Conservation (phyloP, 2,113 vertebrate genomes). For the Cricetomys ansorgei region DNA sequence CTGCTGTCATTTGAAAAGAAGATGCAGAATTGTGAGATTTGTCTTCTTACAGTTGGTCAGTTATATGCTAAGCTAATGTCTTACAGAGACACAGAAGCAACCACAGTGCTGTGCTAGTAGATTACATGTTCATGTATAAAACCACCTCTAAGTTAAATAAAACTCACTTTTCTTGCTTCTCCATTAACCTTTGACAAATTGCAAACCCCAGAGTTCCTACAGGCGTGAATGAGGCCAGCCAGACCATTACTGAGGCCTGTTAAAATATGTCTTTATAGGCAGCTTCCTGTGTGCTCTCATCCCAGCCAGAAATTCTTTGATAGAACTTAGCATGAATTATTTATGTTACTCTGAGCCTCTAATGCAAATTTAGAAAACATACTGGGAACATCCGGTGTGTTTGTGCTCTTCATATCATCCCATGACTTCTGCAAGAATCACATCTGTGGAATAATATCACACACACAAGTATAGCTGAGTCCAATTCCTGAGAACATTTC, state of each 20-base stretch:
- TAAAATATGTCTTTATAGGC: conserved; percentile 26
- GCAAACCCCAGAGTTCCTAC: conserved; percentile 18
- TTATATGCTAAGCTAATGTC: not conserved
- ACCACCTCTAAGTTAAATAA: conserved; percentile 25
- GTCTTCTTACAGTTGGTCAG: not conserved
- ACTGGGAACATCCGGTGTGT: conserved; percentile 59
- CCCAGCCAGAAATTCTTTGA: conserved; percentile 68
- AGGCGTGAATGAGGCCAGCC: conserved; percentile 26
- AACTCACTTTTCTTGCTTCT: conserved; percentile 47
- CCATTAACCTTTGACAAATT: conserved; percentile 54
- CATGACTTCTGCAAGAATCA: conserved; percentile 27
- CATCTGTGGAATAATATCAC: not conserved
- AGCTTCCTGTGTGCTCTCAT: conserved; percentile 56
- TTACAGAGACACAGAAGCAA: not conserved
- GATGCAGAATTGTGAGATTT: not conserved
- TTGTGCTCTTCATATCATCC: conserved; percentile 41
- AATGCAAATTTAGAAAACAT: conserved; percentile 68
- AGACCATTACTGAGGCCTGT: conserved; percentile 31
- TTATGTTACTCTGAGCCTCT: conserved; percentile 66
- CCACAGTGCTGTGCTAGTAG: not conserved
- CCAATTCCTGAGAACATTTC: conserved; percentile 50
- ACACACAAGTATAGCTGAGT: not conserved
- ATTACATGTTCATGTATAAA: conserved; percentile 18
- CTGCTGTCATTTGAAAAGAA: not conserved
- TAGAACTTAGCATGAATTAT: conserved; percentile 75